Percentiles rank a stretch among this genome's conserved stretches.
These are phyloP conservation scores for Syngnathus rostellatus DNA, from an alignment of 2,797 vertebrate species.

Conservation along the genomic window DNA sequence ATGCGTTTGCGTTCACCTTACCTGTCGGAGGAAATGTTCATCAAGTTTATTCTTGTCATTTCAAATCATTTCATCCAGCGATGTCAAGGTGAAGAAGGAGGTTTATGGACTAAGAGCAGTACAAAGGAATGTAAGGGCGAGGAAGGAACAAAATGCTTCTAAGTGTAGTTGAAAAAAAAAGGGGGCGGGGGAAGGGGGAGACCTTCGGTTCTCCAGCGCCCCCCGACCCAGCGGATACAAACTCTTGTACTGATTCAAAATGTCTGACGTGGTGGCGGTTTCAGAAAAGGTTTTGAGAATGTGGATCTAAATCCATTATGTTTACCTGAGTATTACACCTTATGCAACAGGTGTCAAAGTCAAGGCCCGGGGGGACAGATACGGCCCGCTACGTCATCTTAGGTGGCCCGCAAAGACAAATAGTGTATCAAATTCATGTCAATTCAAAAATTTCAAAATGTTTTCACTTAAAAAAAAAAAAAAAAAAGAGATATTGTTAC, in stretches of 20 bases:
- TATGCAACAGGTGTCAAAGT: background rate
- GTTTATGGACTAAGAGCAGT: background rate
- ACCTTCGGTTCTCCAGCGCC: background rate
- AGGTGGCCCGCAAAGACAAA: too few species aligned
- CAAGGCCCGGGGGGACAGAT: too few species aligned
- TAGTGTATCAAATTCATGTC: too few species aligned
- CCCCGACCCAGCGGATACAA: background rate
- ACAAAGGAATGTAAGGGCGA: slow-evolving; percentile 4
- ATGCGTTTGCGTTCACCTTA: background rate
- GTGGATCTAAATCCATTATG: background rate
- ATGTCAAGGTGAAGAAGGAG: background rate
- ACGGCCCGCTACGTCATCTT: too few species aligned
- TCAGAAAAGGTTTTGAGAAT: background rate
- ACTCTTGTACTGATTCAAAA: background rate
- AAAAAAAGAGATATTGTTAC: too few species aligned
- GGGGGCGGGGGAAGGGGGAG: background rate
- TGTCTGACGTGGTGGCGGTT: background rate
- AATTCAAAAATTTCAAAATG: too few species aligned
- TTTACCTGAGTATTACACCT: background rate
- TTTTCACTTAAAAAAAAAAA: too few species aligned
- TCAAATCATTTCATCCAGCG: background rate
- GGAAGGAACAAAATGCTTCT: background rate
- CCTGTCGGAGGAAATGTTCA: background rate
- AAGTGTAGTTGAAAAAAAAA: background rate
- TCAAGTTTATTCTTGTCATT: background rate